Base-by-base conservation (phyloP, 2,113 vertebrate genomes). In the Burhinus oedicnemus region DNA sequence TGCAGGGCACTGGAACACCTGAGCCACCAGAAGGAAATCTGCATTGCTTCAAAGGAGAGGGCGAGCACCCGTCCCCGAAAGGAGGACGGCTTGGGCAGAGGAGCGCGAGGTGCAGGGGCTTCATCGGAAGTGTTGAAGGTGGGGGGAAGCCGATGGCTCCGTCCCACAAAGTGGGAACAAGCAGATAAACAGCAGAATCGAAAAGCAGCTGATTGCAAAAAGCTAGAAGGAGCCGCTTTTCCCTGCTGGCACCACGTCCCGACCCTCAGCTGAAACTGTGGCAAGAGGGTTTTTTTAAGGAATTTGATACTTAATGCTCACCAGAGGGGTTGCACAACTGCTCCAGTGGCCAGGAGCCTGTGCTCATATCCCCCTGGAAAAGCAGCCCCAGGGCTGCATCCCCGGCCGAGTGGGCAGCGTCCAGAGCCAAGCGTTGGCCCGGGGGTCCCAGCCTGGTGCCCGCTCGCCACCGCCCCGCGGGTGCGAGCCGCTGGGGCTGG, bases 351-450 rank as follows among this genome's bases (percentile, higher is more conserved):
- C 3, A 0, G 65, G 55, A 70, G 32, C 36, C 45, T 15, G 12
- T 1, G 7, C 61, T 60, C 15, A 3, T 38, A 42, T 42, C 0
- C 36, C 0, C 47, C 22, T 4, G 10, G 52, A 38, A 42, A 64
- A 64, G 18, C 62, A 30, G 38, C 62, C 17, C 61, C 3, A 8
- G 61, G 17, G 38, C 71, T 55, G 52, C 8, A 3, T 54, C 23
- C 23, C 32, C 1, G 0, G 44, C 78, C 0, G 0, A 76, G 62
- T 0, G 0, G 20, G 32, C 55, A 62, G 29, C 2, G 3, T 20
- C 38, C 27, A 27, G 71, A 75, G 72, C 23, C n/a, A 15, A 65
- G n/a, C 0, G 0, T 20, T 38, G 3, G 23, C 30, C 49, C 57
- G 1, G 7, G n/a, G 55, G 44, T 77, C 26, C 57, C 34, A 30